Percentiles rank a stretch among this genome's conserved stretches.
Evolutionary conservation across 2,888 invertebrate species (phyloP).

Genomic region (Limnephilus marmoratus): DNA sequence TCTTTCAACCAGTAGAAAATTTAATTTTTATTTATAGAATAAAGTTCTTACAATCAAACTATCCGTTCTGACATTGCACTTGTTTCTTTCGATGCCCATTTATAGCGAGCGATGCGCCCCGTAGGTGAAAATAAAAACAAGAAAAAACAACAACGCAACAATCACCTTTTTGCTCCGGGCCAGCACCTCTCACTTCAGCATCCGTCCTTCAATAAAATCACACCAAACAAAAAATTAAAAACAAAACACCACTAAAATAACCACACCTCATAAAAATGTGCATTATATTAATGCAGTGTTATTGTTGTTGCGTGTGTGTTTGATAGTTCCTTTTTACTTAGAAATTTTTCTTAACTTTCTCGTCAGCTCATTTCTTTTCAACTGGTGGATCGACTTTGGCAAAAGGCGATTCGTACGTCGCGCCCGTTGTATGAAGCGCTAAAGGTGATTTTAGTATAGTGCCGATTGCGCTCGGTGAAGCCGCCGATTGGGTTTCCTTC

Average conservation of each 20-base stretch:
- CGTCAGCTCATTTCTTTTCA: conserved; percentile 40
- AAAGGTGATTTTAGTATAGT: conserved; percentile 57
- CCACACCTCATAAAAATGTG: background rate
- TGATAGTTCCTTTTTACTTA: conserved; percentile 5
- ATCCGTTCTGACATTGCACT: background rate
- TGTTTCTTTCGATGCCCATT: conserved; percentile 31
- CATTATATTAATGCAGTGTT: background rate
- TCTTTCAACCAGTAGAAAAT: background rate
- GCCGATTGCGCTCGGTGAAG: conserved; percentile 55
- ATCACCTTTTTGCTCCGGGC: conserved; percentile 59
- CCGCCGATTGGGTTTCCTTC: conserved; percentile 54
- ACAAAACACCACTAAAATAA: background rate
- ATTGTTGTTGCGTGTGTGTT: background rate
- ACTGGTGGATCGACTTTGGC: conserved; percentile 49
- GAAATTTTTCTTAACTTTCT: conserved; percentile 29
- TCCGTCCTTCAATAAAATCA: conserved; percentile 63
- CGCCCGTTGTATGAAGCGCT: background rate
- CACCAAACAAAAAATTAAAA: conserved; percentile 10
- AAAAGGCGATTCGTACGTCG: conserved; percentile 48
- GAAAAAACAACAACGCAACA: conserved; percentile 20
- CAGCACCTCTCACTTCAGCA: conserved; percentile 61
- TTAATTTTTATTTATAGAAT: background rate
- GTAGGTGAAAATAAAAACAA: conserved; percentile 19
- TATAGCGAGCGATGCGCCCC: background rate
- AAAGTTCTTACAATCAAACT: background rate